Percentiles rank a stretch among this genome's conserved stretches.
These are phyloP conservation scores for Odocoileus virginianus DNA, from an alignment of 2,113 vertebrate genomes.

Conservation along the genomic window DNA sequence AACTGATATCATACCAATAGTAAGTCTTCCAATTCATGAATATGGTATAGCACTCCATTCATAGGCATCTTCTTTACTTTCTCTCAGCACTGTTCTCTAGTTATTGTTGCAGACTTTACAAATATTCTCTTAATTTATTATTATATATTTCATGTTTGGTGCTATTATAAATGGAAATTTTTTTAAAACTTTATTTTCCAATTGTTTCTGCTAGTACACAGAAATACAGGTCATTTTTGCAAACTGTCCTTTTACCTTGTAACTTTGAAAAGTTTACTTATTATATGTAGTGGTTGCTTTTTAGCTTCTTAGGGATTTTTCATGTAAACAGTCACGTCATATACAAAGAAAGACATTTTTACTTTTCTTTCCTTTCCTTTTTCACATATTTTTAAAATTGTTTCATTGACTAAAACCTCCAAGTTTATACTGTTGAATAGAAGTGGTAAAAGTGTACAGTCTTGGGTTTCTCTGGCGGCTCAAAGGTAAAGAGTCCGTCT, in stretches of 20 bases:
- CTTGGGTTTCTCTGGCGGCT: neutral
- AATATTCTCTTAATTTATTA: neutral
- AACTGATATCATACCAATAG: neutral
- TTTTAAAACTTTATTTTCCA: neutral
- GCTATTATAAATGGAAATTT: neutral
- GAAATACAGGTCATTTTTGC: neutral
- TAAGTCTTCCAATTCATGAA: neutral
- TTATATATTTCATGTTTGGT: neutral
- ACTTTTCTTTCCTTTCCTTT: neutral
- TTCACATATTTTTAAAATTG: neutral
- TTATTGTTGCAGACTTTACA: neutral
- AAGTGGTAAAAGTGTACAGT: neutral
- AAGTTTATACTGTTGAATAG: neutral
- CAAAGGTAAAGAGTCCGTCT: neutral
- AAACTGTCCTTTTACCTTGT: neutral
- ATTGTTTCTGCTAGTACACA: neutral
- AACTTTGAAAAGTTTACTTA: neutral
- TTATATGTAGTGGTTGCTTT: neutral
- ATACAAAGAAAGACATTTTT: neutral
- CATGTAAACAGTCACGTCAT: neutral
- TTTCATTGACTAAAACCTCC: neutral
- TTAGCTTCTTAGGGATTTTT: neutral
- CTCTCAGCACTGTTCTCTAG: neutral
- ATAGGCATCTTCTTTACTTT: neutral
- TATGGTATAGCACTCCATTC: neutral